phyloP scores from a whole-genome alignment of 2,888 invertebrate genomes.

The Invenusta paracnida region DNA sequence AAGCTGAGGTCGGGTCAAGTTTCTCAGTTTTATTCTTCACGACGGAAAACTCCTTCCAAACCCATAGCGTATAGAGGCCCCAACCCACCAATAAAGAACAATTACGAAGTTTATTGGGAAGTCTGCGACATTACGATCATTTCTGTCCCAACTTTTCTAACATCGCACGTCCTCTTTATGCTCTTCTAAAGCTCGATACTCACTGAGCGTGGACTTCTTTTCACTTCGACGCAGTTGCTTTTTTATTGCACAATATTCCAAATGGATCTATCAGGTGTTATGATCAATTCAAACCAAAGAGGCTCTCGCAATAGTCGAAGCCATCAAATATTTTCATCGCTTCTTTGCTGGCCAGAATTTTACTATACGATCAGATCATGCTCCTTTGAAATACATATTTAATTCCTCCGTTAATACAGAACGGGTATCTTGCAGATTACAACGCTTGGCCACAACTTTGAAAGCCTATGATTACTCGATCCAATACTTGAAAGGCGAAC shows the following conservation, averaged over 20 bases:
- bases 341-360: slow-evolving; percentile 56
- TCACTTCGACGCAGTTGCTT: too few species aligned
- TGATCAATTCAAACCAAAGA: slow-evolving; percentile 45
- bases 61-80: too few species aligned
- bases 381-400: slow-evolving; percentile 56
- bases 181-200: too few species aligned
- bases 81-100: too few species aligned
- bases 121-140: too few species aligned
- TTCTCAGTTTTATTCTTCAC: background rate
- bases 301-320: slow-evolving; percentile 55
- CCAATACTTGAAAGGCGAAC: slow-evolving; percentile 48
- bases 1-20: background rate
- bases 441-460: slow-evolving; percentile 48
- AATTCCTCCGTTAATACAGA: slow-evolving; percentile 47
- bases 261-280: background rate
- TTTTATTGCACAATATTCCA: too few species aligned
- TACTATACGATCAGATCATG: slow-evolving; percentile 55
- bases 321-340: slow-evolving; percentile 54
- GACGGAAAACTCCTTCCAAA: background rate
- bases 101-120: too few species aligned
- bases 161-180: too few species aligned
- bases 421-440: slow-evolving; percentile 48
- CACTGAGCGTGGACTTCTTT: too few species aligned
- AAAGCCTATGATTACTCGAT: slow-evolving; percentile 53
- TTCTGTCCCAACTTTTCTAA: too few species aligned